These are phyloP conservation scores for Hyposoter didymator DNA, from an alignment of 2,888 invertebrate genomes.

Conservation along the genomic window DNA sequence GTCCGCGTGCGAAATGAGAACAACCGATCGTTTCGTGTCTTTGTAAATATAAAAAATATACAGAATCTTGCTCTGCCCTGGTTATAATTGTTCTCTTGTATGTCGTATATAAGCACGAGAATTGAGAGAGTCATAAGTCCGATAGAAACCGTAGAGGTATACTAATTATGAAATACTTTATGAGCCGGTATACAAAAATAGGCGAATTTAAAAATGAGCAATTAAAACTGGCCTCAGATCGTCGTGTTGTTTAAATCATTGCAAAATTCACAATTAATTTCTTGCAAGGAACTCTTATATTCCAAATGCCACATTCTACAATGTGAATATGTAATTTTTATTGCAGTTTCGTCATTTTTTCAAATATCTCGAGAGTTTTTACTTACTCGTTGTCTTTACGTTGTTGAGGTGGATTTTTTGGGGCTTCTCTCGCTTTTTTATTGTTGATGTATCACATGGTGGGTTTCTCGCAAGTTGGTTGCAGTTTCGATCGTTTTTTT, in stretches of 20 bases:
- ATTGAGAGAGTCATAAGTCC: constrained; percentile 48
- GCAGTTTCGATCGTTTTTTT: constrained; percentile 65
- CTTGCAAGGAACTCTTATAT: background rate
- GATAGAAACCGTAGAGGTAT: constrained; percentile 56
- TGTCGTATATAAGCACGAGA: background rate
- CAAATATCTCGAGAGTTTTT: background rate
- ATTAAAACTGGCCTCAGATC: constrained; percentile 3
- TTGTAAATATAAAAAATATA: constrained; percentile 39
- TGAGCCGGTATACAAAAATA: background rate
- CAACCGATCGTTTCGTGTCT: constrained; percentile 58
- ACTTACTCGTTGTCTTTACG: background rate
- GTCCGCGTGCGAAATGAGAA: constrained; percentile 13
- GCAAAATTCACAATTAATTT: background rate
- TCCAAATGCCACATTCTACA: background rate
- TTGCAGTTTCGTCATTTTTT: background rate
- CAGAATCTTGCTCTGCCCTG: constrained; percentile 5
- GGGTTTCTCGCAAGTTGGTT: constrained; percentile 69
- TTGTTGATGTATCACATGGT: constrained; percentile 83
- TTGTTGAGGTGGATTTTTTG: constrained; percentile 50
- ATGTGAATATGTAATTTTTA: background rate
- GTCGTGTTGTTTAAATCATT: background rate
- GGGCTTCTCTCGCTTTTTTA: constrained; percentile 63
- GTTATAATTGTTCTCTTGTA: constrained; percentile 46
- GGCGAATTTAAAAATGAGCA: background rate
- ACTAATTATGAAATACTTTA: constrained; percentile 21